These are phyloP conservation scores for Siphlonurus alternatus DNA, from an alignment of 2,888 invertebrate species.

Conservation along the genomic window DNA sequence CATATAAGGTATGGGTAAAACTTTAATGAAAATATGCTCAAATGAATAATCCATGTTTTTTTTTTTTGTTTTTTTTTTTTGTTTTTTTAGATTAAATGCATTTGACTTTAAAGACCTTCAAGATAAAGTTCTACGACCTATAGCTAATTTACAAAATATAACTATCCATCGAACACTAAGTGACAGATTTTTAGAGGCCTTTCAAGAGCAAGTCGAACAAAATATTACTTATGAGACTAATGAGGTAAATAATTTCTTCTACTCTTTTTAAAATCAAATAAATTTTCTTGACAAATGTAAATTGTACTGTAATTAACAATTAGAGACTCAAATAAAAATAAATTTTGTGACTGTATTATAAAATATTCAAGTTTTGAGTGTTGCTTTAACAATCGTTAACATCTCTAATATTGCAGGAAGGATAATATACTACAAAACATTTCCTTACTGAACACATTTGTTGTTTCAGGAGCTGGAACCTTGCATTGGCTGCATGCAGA, in stretches of 20 bases:
- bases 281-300: too few species aligned
- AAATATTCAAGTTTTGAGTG: too few species aligned
- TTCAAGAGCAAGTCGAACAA: conserved; percentile 51
- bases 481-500: conserved; percentile 82
- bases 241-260: conserved; percentile 27
- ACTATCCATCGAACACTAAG: conserved; percentile 59
- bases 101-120: conserved; percentile 60
- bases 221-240: conserved; percentile 45
- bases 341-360: too few species aligned
- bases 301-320: too few species aligned
- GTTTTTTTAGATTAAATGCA: conserved; percentile 45
- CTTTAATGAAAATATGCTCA: background rate
- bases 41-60: too few species aligned
- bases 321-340: too few species aligned
- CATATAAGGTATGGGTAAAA: conserved; percentile 28
- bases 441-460: conserved; percentile 6
- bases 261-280: conserved; percentile 2
- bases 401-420: too few species aligned
- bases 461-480: conserved; percentile 48
- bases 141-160: conserved; percentile 48
- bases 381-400: too few species aligned
- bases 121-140: conserved; percentile 47
- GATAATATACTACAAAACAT: too few species aligned
- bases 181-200: conserved; percentile 71
- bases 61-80: conserved; percentile 5